These are phyloP conservation scores for Perognathus longimembris DNA, from an alignment of 2,113 vertebrate species.

Conservation along the genomic window DNA sequence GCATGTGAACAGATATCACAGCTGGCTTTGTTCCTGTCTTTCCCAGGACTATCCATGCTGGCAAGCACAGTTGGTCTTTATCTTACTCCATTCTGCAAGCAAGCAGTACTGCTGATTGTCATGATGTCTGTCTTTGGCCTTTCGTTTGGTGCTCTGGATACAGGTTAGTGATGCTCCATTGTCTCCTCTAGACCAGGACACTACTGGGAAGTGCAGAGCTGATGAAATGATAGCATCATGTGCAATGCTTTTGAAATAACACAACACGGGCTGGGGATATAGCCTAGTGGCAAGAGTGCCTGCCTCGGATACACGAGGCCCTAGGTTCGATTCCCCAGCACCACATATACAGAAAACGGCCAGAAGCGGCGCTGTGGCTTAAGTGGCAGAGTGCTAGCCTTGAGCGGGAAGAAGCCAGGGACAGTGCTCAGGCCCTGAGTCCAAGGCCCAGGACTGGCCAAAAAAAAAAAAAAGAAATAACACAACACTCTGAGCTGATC, in stretches of 20 bases:
- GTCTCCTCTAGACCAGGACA: neutral
- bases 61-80: constrained; percentile 91
- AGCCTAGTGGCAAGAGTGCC: no score
- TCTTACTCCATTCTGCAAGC: constrained; percentile 92
- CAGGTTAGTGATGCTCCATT: constrained; percentile 86
- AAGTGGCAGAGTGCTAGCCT: no score
- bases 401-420: no score
- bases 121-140: constrained; percentile 92
- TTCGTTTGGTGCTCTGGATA: constrained; percentile 94
- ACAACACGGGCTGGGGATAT: no score
- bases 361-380: no score
- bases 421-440: no score
- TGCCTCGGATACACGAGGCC: no score
- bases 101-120: constrained; percentile 86
- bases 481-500: neutral
- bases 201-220: constrained; percentile 10
- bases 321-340: no score
- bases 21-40: constrained; percentile 18
- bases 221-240: neutral
- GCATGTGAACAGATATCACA: neutral
- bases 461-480: no score
- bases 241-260: neutral
- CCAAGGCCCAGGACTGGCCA: no score
- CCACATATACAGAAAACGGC: no score
- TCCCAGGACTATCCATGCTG: constrained; percentile 88